Evolutionary conservation across 2,888 invertebrate species (phyloP).

Genomic region (Biston betularia): DNA sequence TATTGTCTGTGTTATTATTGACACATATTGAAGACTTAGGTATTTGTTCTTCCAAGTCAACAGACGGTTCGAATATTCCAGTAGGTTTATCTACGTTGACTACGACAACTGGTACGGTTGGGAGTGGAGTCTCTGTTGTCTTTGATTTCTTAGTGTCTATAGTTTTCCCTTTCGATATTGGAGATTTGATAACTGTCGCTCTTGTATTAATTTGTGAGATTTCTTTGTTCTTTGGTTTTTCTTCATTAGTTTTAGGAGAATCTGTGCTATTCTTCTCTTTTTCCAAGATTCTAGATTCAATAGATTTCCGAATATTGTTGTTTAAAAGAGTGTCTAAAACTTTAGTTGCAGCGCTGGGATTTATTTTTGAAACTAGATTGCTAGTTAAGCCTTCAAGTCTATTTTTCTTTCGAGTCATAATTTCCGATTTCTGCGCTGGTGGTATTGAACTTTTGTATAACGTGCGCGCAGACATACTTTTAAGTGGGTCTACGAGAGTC

Average conservation of each 20-base stretch:
- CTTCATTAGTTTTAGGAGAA: slow-evolving; percentile 61
- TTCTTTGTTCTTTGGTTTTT: slow-evolving; percentile 72
- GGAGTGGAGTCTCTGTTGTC: slow-evolving; percentile 55
- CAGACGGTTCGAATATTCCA: slow-evolving; percentile 89
- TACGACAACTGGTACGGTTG: slow-evolving; percentile 63
- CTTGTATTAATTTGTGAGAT: slow-evolving; percentile 75
- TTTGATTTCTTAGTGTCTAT: slow-evolving; percentile 79
- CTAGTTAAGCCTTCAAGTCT: slow-evolving; percentile 87
- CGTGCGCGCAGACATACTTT: slow-evolving; percentile 81
- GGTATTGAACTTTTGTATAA: slow-evolving; percentile 80
- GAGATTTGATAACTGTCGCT: slow-evolving; percentile 86
- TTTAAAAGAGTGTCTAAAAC: slow-evolving; percentile 81
- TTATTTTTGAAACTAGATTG: slow-evolving; percentile 87
- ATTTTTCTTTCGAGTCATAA: slow-evolving; percentile 88
- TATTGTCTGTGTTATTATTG: slow-evolving; percentile 68
- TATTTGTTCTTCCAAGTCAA: slow-evolving; percentile 89
- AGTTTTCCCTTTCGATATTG: slow-evolving; percentile 81
- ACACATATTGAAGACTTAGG: slow-evolving; percentile 86
- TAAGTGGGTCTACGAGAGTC: slow-evolving; percentile 69
- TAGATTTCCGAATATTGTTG: slow-evolving; percentile 82
- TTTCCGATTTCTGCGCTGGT: slow-evolving; percentile 83
- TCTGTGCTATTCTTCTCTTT: slow-evolving; percentile 71
- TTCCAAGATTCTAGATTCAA: slow-evolving; percentile 81
- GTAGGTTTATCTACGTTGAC: slow-evolving; percentile 86
- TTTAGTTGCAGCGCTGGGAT: slow-evolving; percentile 83